These are phyloP conservation scores for Oreotrochilus melanogaster DNA, from an alignment of 2,113 vertebrate genomes.

Conservation along the genomic window DNA sequence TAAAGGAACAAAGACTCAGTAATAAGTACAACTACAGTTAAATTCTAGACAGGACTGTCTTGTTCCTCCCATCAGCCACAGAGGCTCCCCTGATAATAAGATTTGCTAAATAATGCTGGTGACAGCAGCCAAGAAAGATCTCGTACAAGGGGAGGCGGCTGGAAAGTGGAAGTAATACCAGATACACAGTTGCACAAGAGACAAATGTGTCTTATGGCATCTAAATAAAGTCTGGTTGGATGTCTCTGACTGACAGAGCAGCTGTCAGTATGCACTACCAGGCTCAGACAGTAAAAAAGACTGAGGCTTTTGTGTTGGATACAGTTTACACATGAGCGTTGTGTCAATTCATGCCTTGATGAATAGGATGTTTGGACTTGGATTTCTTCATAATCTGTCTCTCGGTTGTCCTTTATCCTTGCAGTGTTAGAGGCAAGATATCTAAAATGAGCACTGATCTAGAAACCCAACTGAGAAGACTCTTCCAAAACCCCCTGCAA, in stretches of 20 bases:
- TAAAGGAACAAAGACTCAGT: background rate
- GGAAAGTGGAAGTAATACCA: background rate
- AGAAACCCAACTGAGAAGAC: conserved; percentile 75
- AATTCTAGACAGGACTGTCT: background rate
- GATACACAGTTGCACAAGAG: background rate
- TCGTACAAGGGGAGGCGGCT: background rate
- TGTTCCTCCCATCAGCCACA: background rate
- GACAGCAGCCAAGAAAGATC: background rate
- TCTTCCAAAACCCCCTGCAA: conserved; percentile 83
- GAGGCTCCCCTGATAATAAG: background rate
- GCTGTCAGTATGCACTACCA: background rate
- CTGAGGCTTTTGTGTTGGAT: conserved; percentile 13
- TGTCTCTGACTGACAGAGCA: conserved; percentile 32
- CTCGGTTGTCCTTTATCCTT: background rate
- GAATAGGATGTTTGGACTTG: background rate
- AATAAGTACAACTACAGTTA: background rate
- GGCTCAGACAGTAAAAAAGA: background rate
- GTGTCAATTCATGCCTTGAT: background rate
- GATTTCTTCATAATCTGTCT: conserved; percentile 28
- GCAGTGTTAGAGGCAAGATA: conserved; percentile 85
- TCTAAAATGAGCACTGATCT: conserved; percentile 79
- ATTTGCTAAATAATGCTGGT: background rate
- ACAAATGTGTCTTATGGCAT: background rate
- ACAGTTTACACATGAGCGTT: background rate
- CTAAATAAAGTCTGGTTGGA: conserved; percentile 14